Base-by-base conservation (phyloP, 2,113 vertebrate genomes). In the Ceuthmochares aereus region DNA sequence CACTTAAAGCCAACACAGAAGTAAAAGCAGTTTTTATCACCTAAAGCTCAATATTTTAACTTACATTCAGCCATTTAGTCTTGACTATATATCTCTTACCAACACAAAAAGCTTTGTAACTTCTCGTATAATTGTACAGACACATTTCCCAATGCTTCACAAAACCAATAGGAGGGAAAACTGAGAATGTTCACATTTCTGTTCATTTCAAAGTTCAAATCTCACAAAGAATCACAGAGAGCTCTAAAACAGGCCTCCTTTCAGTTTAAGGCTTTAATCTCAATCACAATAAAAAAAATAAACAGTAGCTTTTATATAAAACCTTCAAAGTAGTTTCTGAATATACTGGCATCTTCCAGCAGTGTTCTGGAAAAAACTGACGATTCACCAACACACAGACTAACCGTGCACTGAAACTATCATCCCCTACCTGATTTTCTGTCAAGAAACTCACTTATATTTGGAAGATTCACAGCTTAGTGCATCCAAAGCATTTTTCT, bases 91-190 rank as follows among this genome's bases (percentile, higher is more conserved):
- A 74, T 29, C 70, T 64, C n/a, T 59, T n/a, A 70, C 4, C 34
- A 60, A 63, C 7, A 80, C 6, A 92, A 75, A 86, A 90, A 88
- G 21, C 45, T 88, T 68, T 84, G 45, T 32, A 67, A n/a, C 37
- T 62, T 82, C 9, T 4, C 64, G 15, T 36, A 32, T 43, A 52
- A 36, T 10, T 52, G 26, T 10, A 67, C 2, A 0, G 81, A 27
- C 72, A 34, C 22, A 51, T 60, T 90, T 86, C 75, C 70, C 62
- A 77, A 7, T 4, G 47, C 25, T 63, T 64, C 45, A 68, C 27
- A 88, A 58, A 90, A 95, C 76, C 43, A 89, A 55, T 30, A 85
- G 30, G 40, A 89, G 32, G 45, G 54, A 87, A 91, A 90, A 58
- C 17, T 45, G 49, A 84, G n/a, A 16, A 15, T 8, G 25, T n/a